Conservation (phyloP, 2,113 vertebrate species). For the Paramisgurnus dabryanus region DNA sequence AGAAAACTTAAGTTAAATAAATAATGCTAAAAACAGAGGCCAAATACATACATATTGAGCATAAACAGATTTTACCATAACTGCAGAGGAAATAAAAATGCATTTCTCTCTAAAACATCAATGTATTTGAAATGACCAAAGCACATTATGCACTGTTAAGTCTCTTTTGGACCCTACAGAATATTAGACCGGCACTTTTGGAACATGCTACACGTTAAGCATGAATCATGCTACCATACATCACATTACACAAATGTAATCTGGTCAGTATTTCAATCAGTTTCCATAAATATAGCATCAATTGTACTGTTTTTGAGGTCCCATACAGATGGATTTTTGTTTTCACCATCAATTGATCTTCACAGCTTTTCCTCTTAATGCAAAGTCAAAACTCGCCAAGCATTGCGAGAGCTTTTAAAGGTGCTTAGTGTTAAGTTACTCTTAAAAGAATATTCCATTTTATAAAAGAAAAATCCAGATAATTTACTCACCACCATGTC, state of each 20-base stretch:
- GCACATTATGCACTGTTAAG: neutral
- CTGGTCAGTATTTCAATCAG: neutral
- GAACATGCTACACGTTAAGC: neutral
- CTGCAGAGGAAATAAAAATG: constrained; percentile 1
- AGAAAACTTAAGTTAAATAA: constrained; percentile 36
- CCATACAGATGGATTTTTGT: neutral
- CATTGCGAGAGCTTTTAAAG: neutral
- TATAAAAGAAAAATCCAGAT: too few relatives aligned
- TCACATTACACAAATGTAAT: neutral
- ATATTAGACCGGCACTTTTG: constrained; percentile 17
- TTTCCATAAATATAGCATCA: neutral
- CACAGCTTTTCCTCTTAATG: constrained; percentile 25
- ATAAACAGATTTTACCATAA: neutral
- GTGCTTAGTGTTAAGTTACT: neutral
- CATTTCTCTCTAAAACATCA: neutral
- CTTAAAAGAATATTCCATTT: too few relatives aligned
- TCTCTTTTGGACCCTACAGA: constrained; percentile 15
- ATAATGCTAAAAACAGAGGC: constrained; percentile 24
- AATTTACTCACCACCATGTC: too few relatives aligned
- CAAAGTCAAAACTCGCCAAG: too few relatives aligned
- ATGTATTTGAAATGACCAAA: constrained; percentile 20
- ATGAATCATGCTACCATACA: constrained; percentile 1
- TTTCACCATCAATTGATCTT: neutral
- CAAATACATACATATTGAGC: constrained; percentile 1
- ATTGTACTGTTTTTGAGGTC: neutral